Evolutionary conservation across 64 coral and sea anemone genomes (phyloP).

Genomic region (Hydrozoanthus tunicans): DNA sequence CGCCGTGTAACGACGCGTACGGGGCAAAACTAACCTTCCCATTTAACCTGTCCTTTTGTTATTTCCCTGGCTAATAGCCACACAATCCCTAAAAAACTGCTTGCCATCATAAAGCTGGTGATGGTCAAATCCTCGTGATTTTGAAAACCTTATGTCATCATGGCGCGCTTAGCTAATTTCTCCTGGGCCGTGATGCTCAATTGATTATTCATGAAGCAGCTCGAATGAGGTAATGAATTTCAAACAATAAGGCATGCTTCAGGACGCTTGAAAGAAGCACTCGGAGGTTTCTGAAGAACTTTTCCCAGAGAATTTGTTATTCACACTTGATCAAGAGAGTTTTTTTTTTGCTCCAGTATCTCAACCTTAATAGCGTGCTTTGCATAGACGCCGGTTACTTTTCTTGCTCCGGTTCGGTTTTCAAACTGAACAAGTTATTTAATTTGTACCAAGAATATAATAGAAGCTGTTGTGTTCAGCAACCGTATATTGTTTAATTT

Average conservation of each 20-base stretch:
- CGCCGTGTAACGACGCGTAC: too few species aligned
- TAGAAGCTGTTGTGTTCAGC: too few species aligned
- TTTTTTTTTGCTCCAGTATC: not conserved
- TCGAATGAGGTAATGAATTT: slow-evolving; percentile 8
- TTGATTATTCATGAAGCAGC: not conserved
- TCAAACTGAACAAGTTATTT: too few species aligned
- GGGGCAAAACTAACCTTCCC: too few species aligned
- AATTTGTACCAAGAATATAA: too few species aligned
- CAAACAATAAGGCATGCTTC: not conserved
- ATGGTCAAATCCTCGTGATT: not conserved
- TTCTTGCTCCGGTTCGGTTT: too few species aligned
- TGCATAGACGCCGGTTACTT: too few species aligned
- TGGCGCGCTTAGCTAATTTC: not conserved
- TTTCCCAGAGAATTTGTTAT: not conserved
- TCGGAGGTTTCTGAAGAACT: not conserved
- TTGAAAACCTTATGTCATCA: not conserved
- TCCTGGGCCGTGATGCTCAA: not conserved
- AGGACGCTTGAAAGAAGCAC: slow-evolving; percentile 10
- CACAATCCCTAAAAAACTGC: too few species aligned
- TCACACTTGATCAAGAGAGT: not conserved
- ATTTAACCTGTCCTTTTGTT: too few species aligned
- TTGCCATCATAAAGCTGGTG: too few species aligned
- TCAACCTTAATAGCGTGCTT: not conserved
- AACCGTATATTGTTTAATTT: too few species aligned
- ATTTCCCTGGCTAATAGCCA: too few species aligned